Percentiles rank a stretch among this genome's conserved stretches.
Evolutionary conservation across 2,113 vertebrate genomes (phyloP).

Genomic region (Sapayoa aenigma): DNA sequence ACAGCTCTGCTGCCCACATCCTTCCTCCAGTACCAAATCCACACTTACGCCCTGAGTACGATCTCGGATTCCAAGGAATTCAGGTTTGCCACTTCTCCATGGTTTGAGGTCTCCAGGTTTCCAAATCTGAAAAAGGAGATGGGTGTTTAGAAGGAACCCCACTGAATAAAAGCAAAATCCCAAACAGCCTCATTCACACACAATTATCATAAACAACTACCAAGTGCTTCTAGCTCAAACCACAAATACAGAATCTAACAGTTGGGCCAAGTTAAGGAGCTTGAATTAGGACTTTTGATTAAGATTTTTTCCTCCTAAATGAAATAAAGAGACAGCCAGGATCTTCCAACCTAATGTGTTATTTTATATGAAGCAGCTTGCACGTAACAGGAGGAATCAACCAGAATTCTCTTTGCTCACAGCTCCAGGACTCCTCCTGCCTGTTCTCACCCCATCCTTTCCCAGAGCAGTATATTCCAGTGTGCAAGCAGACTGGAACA

Average conservation of each 20-base stretch:
- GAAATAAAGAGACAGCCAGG: not conserved
- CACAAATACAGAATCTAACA: not conserved
- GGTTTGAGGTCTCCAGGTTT: conserved; percentile 71
- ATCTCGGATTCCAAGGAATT: conserved; percentile 71
- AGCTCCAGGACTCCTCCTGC: not conserved
- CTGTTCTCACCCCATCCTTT: not conserved
- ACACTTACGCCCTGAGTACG: conserved; percentile 86
- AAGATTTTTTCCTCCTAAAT: no score
- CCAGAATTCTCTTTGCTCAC: not conserved
- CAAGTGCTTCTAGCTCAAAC: not conserved
- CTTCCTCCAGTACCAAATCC: not conserved
- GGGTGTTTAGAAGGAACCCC: not conserved
- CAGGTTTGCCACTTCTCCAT: conserved; percentile 61
- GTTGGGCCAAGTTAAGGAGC: not conserved
- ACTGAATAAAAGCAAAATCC: not conserved
- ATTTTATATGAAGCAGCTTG: not conserved
- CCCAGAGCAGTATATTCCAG: not conserved
- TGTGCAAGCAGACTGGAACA: not conserved
- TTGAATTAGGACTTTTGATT: no score
- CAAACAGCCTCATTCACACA: not conserved
- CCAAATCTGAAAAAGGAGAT: conserved; percentile 78
- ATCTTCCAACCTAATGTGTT: not conserved
- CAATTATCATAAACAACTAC: not conserved
- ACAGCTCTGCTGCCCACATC: not conserved
- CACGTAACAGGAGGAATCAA: not conserved